These are phyloP conservation scores for Drosophila testacea DNA, from an alignment of 2,888 invertebrate species.

Conservation along the genomic window DNA sequence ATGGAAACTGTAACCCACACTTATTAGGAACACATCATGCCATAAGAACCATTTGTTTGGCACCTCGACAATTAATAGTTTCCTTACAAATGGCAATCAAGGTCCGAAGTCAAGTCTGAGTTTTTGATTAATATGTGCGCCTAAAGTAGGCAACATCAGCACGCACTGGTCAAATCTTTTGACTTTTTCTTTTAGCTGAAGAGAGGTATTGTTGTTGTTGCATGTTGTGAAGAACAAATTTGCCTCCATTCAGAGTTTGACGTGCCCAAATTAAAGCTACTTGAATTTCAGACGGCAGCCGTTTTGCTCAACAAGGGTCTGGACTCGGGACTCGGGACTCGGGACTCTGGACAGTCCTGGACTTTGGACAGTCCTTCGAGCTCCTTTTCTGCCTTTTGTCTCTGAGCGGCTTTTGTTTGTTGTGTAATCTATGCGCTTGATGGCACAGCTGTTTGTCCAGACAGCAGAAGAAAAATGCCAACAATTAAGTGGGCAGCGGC, in stretches of 20 bases:
- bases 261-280: slow-evolving; percentile 75
- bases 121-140: slow-evolving; percentile 73
- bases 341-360: no score
- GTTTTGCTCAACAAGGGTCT: slow-evolving; percentile 46
- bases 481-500: slow-evolving; percentile 76
- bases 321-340: background rate
- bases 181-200: slow-evolving; percentile 12
- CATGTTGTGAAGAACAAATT: slow-evolving; percentile 66
- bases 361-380: slow-evolving; percentile 11
- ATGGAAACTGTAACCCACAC: background rate
- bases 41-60: slow-evolving; percentile 29
- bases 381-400: slow-evolving; percentile 55
- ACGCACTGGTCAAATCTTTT: slow-evolving; percentile 40
- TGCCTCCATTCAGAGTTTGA: slow-evolving; percentile 76
- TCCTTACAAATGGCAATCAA: slow-evolving; percentile 31
- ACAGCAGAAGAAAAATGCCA: slow-evolving; percentile 77
- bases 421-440: slow-evolving; percentile 82
- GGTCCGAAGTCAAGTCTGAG: slow-evolving; percentile 39
- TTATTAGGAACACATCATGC: slow-evolving; percentile 12
- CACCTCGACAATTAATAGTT: slow-evolving; percentile 26
- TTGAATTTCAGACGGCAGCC: slow-evolving; percentile 61
- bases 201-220: slow-evolving; percentile 5
- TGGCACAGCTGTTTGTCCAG: slow-evolving; percentile 81
- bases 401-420: slow-evolving; percentile 78
- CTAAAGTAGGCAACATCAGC: slow-evolving; percentile 46